phyloP scores from a whole-genome alignment of 2,888 invertebrate species.

The Hirtodrosophila cameraria region DNA sequence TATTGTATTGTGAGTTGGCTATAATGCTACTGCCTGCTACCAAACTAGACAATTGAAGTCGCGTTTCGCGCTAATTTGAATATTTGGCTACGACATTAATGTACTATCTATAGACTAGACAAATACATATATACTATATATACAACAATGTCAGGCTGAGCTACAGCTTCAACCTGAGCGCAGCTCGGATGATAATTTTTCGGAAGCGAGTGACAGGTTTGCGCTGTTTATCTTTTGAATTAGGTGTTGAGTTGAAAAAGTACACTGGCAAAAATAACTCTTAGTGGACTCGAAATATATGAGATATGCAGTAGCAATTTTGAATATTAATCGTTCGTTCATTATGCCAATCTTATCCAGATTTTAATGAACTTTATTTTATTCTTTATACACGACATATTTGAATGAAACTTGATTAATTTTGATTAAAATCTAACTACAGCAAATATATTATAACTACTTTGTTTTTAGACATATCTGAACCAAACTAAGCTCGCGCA shows the following conservation, averaged over 20 bases:
- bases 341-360: too few species aligned
- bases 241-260: constrained; percentile 43
- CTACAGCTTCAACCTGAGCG: too few species aligned
- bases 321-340: not conserved
- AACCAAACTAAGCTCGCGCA: too few species aligned
- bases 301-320: not conserved
- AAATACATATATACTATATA: too few species aligned
- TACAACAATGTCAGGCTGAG: constrained; percentile 18
- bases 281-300: not conserved
- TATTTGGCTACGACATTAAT: constrained; percentile 59
- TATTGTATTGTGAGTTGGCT: constrained; percentile 24
- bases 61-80: constrained; percentile 72
- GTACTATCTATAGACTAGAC: constrained; percentile 10
- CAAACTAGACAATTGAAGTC: constrained; percentile 68
- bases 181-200: constrained; percentile 68
- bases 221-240: constrained; percentile 78
- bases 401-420: too few species aligned
- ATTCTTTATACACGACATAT: too few species aligned
- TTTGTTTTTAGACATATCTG: too few species aligned
- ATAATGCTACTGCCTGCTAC: constrained; percentile 5
- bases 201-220: constrained; percentile 78
- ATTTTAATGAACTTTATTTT: too few species aligned
- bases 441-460: too few species aligned
- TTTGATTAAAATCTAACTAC: too few species aligned
- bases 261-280: constrained; percentile 51